Percentiles rank a stretch among this genome's conserved stretches.
phyloP scores from a whole-genome alignment of 2,113 vertebrate species.

The Nymphicus hollandicus region DNA sequence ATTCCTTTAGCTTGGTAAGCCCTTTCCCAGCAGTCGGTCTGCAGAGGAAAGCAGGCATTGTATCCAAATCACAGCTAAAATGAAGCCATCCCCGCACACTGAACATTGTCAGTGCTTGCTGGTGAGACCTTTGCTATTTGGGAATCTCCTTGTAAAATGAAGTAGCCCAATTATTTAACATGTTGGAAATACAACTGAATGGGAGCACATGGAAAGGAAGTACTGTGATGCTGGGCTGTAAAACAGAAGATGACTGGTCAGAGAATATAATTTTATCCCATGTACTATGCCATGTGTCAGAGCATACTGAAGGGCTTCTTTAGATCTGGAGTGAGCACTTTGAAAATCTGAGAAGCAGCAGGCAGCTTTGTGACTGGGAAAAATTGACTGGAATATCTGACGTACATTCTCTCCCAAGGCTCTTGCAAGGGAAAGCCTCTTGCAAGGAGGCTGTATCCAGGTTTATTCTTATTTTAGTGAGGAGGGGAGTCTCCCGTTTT shows the following conservation, averaged over 20 bases:
- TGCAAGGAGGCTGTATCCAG: background rate
- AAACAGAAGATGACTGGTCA: background rate
- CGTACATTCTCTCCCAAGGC: background rate
- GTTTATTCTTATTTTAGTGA: background rate
- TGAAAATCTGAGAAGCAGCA: background rate
- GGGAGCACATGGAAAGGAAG: background rate
- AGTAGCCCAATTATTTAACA: background rate
- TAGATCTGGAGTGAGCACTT: background rate
- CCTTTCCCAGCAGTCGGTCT: background rate
- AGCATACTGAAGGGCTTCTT: background rate
- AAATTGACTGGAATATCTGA: background rate
- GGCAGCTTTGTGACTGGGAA: background rate
- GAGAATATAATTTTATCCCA: background rate
- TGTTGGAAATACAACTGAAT: background rate
- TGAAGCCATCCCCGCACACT: rapidly evolving
- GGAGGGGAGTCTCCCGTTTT: background rate
- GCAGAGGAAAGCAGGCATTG: background rate
- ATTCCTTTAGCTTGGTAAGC: background rate
- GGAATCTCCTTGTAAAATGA: background rate
- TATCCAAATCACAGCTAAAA: background rate
- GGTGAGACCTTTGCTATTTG: background rate
- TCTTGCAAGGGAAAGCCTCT: background rate
- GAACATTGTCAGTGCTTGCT: background rate
- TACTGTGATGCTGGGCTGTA: background rate
- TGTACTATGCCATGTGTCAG: background rate